These are phyloP conservation scores for Athrips mouffetella DNA, from an alignment of 2,888 invertebrate genomes.

Conservation along the genomic window DNA sequence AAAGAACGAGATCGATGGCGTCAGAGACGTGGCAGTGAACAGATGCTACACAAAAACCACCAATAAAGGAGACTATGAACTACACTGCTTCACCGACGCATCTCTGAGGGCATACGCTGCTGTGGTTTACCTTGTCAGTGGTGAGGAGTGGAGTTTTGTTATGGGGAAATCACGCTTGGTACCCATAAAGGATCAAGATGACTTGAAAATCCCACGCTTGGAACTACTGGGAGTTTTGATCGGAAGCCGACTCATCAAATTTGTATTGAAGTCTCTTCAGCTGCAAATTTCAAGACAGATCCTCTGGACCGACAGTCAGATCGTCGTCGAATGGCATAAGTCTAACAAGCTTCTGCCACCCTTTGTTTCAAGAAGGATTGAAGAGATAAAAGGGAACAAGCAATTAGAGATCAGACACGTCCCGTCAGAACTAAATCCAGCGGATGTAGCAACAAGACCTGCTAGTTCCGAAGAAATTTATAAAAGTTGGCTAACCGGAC, in stretches of 20 bases:
- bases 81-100: constrained; percentile 18
- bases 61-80: neutral
- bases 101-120: constrained; percentile 16
- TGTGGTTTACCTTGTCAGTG: neutral
- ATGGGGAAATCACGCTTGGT: neutral
- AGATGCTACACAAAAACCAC: too few relatives aligned
- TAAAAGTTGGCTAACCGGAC: neutral
- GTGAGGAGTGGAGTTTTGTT: neutral
- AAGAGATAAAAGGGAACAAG: neutral
- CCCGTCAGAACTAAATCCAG: neutral
- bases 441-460: neutral
- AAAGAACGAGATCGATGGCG: neutral
- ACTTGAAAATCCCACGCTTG: constrained; percentile 4
- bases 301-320: neutral
- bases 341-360: neutral
- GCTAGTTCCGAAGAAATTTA: neutral
- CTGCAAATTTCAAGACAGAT: neutral
- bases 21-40: neutral
- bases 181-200: neutral
- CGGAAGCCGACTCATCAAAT: neutral
- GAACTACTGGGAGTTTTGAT: neutral
- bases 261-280: neutral
- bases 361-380: neutral
- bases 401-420: neutral
- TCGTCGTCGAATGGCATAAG: neutral